phyloP scores from a whole-genome alignment of 2,113 vertebrate genomes.

The Salminus brasiliensis region DNA sequence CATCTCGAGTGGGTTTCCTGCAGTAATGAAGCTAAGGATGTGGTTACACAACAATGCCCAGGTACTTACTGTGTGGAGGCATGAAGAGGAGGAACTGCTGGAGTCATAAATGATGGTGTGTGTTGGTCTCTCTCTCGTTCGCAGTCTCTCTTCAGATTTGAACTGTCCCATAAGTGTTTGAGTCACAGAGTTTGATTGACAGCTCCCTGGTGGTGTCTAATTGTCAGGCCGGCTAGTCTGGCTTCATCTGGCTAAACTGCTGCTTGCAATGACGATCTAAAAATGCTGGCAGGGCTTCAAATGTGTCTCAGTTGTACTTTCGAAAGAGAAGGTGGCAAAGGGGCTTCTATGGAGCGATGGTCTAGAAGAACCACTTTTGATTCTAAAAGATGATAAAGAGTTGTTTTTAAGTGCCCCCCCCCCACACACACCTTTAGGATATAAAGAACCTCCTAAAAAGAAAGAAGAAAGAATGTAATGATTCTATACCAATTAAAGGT shows the following conservation, averaged over 20 bases:
- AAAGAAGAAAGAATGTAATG: not conserved
- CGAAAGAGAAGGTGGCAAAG: not conserved
- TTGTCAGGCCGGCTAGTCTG: not conserved
- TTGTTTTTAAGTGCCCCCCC: no score
- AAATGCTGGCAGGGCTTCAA: not conserved
- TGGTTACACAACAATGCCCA: not conserved
- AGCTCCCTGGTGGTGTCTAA: constrained; percentile 13
- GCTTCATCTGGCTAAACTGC: not conserved
- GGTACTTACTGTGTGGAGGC: not conserved
- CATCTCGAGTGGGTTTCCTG: not conserved
- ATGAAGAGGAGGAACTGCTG: not conserved
- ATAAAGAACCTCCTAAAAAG: not conserved
- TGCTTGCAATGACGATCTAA: not conserved
- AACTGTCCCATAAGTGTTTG: not conserved
- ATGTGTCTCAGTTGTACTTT: not conserved
- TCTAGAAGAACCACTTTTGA: no score
- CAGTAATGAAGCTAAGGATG: not conserved
- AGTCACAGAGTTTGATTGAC: not conserved
- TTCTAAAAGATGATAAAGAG: no score
- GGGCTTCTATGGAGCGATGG: no score
- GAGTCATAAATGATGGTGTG: not conserved
- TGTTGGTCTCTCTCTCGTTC: not conserved
- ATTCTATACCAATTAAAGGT: no score
- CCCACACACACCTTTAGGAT: no score
- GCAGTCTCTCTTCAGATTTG: not conserved